phyloP scores from a whole-genome alignment of 2,888 invertebrate species.

The Macroteleia sp. region DNA sequence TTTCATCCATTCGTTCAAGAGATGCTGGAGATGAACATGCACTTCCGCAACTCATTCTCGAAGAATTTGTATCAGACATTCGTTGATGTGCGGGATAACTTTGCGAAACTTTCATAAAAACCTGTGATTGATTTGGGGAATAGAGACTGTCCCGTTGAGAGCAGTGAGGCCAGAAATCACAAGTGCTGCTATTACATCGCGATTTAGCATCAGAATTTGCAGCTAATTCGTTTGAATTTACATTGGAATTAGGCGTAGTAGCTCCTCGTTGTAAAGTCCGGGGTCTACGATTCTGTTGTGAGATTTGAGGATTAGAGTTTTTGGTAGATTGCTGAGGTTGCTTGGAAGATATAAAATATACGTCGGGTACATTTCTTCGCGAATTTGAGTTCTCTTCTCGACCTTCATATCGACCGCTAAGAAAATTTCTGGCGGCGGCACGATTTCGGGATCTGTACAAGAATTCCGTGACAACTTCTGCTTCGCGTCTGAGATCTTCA shows the following conservation, averaged over 20 bases:
- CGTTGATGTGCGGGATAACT: conserved; percentile 85
- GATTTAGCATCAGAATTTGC: conserved; percentile 78
- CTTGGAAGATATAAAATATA: conserved; percentile 79
- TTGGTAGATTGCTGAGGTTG: conserved; percentile 71
- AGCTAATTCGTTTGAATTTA: conserved; percentile 71
- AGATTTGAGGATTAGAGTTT: conserved; percentile 54
- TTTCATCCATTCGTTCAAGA: conserved; percentile 80
- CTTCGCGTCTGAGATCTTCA: conserved; percentile 85
- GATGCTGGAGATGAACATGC: conserved; percentile 83
- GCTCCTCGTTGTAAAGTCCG: conserved; percentile 84
- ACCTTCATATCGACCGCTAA: conserved; percentile 82
- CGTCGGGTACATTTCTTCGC: conserved; percentile 71
- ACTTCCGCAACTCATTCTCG: conserved; percentile 71
- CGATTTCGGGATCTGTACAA: conserved; percentile 85
- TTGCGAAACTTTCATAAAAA: conserved; percentile 85
- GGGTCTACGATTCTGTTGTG: conserved; percentile 79
- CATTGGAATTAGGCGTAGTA: conserved; percentile 83
- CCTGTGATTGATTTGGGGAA: conserved; percentile 74
- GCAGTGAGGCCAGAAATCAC: conserved; percentile 88
- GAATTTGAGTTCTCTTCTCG: conserved; percentile 74
- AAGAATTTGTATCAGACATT: conserved; percentile 78
- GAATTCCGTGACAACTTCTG: conserved; percentile 86
- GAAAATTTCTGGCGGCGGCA: conserved; percentile 85
- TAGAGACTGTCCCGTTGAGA: conserved; percentile 84
- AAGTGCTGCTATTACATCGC: conserved; percentile 85